Evolutionary conservation across 2,797 vertebrate species (phyloP).

Genomic region (Mionectes olivaceus): DNA sequence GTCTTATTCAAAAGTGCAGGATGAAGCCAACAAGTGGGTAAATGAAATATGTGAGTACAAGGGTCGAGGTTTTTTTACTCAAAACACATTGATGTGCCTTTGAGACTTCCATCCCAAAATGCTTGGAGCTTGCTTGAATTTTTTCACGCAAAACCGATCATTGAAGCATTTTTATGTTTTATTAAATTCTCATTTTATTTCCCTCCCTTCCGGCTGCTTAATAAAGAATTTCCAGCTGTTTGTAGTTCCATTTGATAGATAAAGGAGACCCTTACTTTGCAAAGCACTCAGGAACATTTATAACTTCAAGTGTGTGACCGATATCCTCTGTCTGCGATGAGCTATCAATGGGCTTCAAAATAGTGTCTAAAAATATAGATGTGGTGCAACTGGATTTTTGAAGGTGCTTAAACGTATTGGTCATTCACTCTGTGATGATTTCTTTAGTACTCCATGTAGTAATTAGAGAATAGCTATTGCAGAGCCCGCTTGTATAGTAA

Average conservation of each 20-base stretch:
- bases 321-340: not conserved
- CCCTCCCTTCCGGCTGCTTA: slow-evolving; percentile 33
- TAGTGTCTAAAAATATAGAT: not conserved
- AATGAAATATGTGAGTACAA: not conserved
- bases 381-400: not conserved
- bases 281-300: not conserved
- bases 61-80: slow-evolving; percentile 36
- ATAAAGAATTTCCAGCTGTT: slow-evolving; percentile 52
- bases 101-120: slow-evolving; percentile 2
- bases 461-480: not conserved
- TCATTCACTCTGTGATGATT: not conserved
- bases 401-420: not conserved
- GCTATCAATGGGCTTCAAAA: not conserved
- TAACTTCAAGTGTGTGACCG: not conserved
- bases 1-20: slow-evolving; percentile 32
- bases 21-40: slow-evolving; percentile 29
- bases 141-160: not conserved
- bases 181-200: slow-evolving; percentile 59
- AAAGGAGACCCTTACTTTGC: slow-evolving; percentile 4
- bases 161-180: slow-evolving; percentile 17
- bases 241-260: not conserved
- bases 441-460: not conserved
- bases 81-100: not conserved
- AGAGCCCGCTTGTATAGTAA: not conserved
- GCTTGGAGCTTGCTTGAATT: not conserved